Evolutionary conservation across 2,797 vertebrate genomes (phyloP).

Genomic region (Paramormyrops hopkinsi): DNA sequence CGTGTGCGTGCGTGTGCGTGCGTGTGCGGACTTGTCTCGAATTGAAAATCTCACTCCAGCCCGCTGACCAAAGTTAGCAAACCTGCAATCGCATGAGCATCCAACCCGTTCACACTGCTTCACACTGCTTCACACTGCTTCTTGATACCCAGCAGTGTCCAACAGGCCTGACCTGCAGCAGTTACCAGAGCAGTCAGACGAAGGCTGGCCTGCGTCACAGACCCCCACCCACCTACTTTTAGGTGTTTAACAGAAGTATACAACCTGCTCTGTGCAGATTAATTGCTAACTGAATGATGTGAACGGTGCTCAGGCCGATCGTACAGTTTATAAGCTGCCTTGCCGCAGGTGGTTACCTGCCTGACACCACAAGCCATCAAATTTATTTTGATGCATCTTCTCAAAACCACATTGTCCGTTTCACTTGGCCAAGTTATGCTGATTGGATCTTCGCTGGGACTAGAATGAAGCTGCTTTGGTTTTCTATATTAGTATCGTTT

Average conservation of each 20-base stretch:
- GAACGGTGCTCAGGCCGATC: background rate
- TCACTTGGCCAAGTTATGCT: background rate
- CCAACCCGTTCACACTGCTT: background rate
- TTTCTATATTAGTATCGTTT: conserved; percentile 53
- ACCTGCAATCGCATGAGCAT: background rate
- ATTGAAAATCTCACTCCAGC: background rate
- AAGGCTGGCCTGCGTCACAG: background rate
- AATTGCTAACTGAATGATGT: background rate
- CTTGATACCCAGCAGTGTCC: background rate
- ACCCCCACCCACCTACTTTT: background rate
- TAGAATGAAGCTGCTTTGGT: conserved; percentile 51
- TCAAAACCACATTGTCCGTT: background rate
- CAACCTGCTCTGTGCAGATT: background rate
- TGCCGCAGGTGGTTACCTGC: background rate
- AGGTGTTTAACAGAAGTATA: background rate
- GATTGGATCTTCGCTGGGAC: conserved; percentile 39
- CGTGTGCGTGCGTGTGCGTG: background rate
- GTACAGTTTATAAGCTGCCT: background rate
- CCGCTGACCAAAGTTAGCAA: background rate
- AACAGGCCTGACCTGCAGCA: background rate
- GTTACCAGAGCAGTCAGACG: background rate
- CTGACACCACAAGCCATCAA: background rate
- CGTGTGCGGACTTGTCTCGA: background rate
- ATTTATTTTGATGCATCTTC: background rate
- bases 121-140: background rate